A percentile compares a stretch with the other conserved stretches of the same genome.
phyloP scores from a whole-genome alignment of 2,888 invertebrate species.

The Bombylius discolor region DNA sequence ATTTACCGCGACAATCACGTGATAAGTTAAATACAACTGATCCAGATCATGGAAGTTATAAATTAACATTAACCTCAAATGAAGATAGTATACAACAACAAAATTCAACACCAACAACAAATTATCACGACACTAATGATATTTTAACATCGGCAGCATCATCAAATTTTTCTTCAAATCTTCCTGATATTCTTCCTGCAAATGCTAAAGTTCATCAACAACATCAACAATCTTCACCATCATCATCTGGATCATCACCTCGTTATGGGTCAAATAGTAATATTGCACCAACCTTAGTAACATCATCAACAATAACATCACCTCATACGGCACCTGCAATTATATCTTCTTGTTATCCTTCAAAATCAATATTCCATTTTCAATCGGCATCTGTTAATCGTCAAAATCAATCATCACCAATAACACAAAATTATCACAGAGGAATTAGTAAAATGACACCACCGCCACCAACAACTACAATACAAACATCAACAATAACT shows the following conservation, averaged over 20 bases:
- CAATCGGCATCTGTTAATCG: conserved; percentile 21
- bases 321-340: conserved; percentile 24
- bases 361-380: conserved; percentile 25
- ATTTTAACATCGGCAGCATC: conserved; percentile 12
- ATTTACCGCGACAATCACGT: conserved; percentile 55
- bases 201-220: conserved; percentile 38
- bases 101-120: conserved; percentile 15
- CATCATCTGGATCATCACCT: conserved; percentile 21
- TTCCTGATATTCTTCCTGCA: conserved; percentile 45
- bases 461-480: conserved; percentile 12
- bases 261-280: conserved; percentile 32
- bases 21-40: conserved; percentile 48
- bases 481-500: conserved; percentile 19
- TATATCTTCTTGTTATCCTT: conserved; percentile 15
- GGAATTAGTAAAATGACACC: conserved; percentile 15
- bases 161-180: conserved; percentile 29
- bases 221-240: conserved; percentile 16
- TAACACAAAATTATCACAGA: conserved; percentile 1
- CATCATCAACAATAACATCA: conserved; percentile 17
- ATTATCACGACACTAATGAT: conserved; percentile 5
- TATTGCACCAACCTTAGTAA: conserved; percentile 11
- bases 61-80: conserved; percentile 57
- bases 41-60: conserved; percentile 61
- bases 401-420: conserved; percentile 6
- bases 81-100: conserved; percentile 31